Base-by-base conservation (phyloP, 2,888 invertebrate species). In the Ochropacha duplaris region DNA sequence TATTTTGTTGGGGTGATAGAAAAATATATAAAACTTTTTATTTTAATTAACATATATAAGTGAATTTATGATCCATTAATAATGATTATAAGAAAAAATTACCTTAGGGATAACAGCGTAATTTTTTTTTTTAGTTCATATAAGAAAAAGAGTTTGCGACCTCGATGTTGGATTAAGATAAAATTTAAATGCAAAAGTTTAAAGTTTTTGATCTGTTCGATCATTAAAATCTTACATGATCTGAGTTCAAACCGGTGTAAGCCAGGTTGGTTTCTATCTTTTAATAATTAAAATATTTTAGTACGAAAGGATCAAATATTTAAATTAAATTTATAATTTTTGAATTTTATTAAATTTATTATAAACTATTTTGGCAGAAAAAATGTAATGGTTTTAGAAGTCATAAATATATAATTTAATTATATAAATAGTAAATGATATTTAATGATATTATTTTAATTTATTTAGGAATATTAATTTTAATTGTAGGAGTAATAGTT, bases 151-250 rank as follows among this genome's bases (percentile, higher is more conserved):
- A 94, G 95, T 93, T 96, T 96, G 95, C 95, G 95, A 96, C 96
- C 96, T 96, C 96, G 96, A 96, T 96, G 96, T 96, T 96, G 96
- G 95, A 96, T 96, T 96, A 96, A 95, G 94, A 92, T 93, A 91
- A 93, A 94, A 89, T 91, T 93, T 94, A 91, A 93, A 94, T 93
- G 95, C 80, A 96, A 94, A 87, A 90, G 93, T 93, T 95, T 92
- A 93, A 92, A 89, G 88, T 90, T 95, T 75, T 95, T 94, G 94
- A 95, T 95, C 95, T 96, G 96, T 96, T 96, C 96, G 95, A 96
- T 95, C 94, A 94, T 96, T 95, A 94, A 95, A 95, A 94, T 94
- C 94, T 95, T 96, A 96, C 96, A 96, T 96, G 96, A 96, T 96
- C 95, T 96, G 96, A 96, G 96, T 96, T 96, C 95, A 96, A 94